Base-by-base conservation (phyloP, 2,113 vertebrate genomes). In the Murina feae region DNA sequence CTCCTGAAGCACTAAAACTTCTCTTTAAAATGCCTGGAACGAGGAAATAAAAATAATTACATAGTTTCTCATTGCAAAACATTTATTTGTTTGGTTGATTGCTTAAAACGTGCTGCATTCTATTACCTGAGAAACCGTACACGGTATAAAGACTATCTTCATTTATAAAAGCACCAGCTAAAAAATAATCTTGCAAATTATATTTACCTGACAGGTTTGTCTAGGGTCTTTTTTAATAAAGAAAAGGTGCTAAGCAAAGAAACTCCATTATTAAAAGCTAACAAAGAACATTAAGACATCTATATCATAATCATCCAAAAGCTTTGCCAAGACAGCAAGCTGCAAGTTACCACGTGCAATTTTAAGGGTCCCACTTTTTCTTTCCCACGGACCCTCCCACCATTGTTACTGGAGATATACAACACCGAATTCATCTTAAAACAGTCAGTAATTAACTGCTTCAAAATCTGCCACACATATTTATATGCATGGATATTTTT, bases 1-100 rank as follows among this genome's bases (percentile, higher is more conserved):
- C 96, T 49, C 96, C 98, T 20, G 97, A 98, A 95, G 94, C 71
- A 95, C 97, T 98, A 69, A 98, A 97, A 96, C 95, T 98, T 97
- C 14, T 23, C 90, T 98, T 98, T 76, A 98, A 93, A 91, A 97
- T 93, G 87, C 96, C 98, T 99, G 97, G 93, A 95, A 98, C 4
- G 93, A 96, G 96, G 72, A 69, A 60, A 92, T 11, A 97, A 66
- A 96, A 90, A 68, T 81, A 95, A 65, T 25, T 72, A 28, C 81
- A 89, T 35, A 83, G 74, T 82, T 71, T 90, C 72, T 30, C 39
- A 21, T 16, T 63, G 11, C 91, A 96, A 95, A 74, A 74, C 20
- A 72, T 92, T 86, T 69, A 44, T 32, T 65, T 74, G 25, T 28
- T 72, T 51, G 3, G 35, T 85, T 60, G 5, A 37, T 55, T 53